A percentile compares a stretch with the other conserved stretches of the same genome.
phyloP scores from a whole-genome alignment of 2,888 invertebrate species.

The Xanthia togata region DNA sequence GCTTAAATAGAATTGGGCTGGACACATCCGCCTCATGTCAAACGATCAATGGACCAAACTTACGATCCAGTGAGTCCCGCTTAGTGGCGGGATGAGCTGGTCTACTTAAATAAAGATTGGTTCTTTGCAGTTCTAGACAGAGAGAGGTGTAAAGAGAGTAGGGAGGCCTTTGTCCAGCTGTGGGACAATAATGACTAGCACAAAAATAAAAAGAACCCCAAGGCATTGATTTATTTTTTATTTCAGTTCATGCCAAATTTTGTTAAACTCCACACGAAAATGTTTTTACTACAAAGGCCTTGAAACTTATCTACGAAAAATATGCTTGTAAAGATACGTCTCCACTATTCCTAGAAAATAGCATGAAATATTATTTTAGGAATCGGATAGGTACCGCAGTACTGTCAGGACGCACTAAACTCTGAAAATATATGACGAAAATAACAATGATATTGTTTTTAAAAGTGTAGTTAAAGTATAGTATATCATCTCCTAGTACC shows the following conservation, averaged over 20 bases:
- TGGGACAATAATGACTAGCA: no score
- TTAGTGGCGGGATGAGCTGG: no score
- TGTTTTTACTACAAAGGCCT: constrained; percentile 18
- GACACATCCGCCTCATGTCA: no score
- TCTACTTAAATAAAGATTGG: no score
- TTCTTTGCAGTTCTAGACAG: no score
- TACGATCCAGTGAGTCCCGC: no score
- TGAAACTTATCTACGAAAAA: background rate
- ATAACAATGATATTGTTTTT: background rate
- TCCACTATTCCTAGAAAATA: background rate
- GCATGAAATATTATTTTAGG: background rate
- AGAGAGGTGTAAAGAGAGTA: no score
- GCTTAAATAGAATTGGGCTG: no score
- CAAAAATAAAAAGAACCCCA: no score
- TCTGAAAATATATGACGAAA: background rate
- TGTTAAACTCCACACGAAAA: constrained; percentile 8
- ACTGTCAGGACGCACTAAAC: background rate
- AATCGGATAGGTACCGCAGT: background rate
- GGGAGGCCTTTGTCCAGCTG: no score
- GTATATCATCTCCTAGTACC: background rate
- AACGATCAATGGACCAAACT: no score
- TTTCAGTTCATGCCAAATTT: background rate
- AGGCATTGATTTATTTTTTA: background rate
- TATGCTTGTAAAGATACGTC: background rate
- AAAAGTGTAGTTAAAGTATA: background rate